Base-by-base conservation (phyloP, 2,888 invertebrate genomes). In the Nephrocerus scutellatus region DNA sequence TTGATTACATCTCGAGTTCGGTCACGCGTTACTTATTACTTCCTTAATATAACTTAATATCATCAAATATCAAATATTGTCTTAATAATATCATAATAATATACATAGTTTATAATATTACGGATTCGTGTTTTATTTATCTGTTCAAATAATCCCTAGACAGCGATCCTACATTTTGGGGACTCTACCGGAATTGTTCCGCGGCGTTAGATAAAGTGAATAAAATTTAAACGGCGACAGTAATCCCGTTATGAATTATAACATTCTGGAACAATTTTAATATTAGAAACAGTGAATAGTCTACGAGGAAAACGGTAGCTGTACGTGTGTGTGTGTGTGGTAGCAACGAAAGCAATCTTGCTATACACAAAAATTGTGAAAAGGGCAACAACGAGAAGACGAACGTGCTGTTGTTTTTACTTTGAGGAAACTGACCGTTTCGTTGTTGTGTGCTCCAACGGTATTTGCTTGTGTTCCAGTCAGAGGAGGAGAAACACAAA, bases 281-380 rank as follows among this genome's bases (percentile, higher is more conserved):
- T 10, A 24, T 13, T 12, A 13, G 12, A 24, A 24, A 24, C n/a
- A 24, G 24, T n/a, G n/a, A n/a, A n/a, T n/a, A n/a, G n/a, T 12
- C 10, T 13, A 24, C 24, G 12, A 24, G 12, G 10, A 24, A 24
- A 24, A 24, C 10, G 12, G 12, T 12, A 24, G 4, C 24, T 12
- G 24, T 24, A 24, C 12, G 12, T 24, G 10, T 24, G 24, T 24
- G 10, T 24, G 24, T 24, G 24, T 12, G 24, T 24, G 24, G 12
- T 24, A 24, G 24, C 24, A 24, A 13, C 24, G 24, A 24, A 24
- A 24, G n/a, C 24, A 24, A 24, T 24, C 24, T 24, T 24, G 24
- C 24, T 24, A 24, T 24, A 24, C 24, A 24, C 24, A 24, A 24
- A 13, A 12, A 13, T 24, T 10, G 24, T 12, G 12, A 24, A 24